Base-by-base conservation (phyloP, 2,888 invertebrate genomes). In the Hirtodrosophila trivittata region DNA sequence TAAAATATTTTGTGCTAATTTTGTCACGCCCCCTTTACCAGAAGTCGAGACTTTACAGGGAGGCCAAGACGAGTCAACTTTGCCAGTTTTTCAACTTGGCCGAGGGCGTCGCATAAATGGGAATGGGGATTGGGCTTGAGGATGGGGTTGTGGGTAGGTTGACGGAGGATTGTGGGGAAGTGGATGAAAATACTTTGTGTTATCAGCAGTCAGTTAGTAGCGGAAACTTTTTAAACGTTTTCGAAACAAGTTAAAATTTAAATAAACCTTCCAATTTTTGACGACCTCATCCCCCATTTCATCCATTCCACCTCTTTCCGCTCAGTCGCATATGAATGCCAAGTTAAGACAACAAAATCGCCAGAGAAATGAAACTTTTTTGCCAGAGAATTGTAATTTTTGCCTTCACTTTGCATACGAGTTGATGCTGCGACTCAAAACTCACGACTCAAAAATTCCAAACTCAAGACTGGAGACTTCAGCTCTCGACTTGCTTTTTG, bases 151-250 rank as follows among this genome's bases (percentile, higher is more conserved):
- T 21, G 41, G 1, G 41, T 41, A 8, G 28, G 28, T 28, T 28
- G 9, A 2, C 5, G 9, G 28, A 5, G 28, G 28, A 9, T 7
- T 28, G 25, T 5, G 38, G 16, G 26, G 35, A 21, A n/a, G 54
- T 50, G 66, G 54, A 32, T 39, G 43, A 13, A 9, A 42, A 70
- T 77, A 67, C 75, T 77, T 73, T 76, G 77, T 81, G 77, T 80
- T 80, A 80, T 80, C 80, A 77, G 80, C 85, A 80, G 80, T 84
- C 80, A 84, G 80, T 80, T 80, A 84, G 85, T 75, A 84, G 85
- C 85, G 82, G 50, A 81, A 80, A 80, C 80, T 80, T 80, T 80
- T 80, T 80, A 80, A 80, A 80, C 80, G 80, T 84, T 80, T 80
- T 84, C 85, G 80, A 80, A 80, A 80, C 85, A 80, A 80, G 85